A percentile compares a stretch with the other conserved stretches of the same genome.
These are phyloP conservation scores for Ariopsis seemanni DNA, from an alignment of 2,113 vertebrate genomes.

Conservation along the genomic window DNA sequence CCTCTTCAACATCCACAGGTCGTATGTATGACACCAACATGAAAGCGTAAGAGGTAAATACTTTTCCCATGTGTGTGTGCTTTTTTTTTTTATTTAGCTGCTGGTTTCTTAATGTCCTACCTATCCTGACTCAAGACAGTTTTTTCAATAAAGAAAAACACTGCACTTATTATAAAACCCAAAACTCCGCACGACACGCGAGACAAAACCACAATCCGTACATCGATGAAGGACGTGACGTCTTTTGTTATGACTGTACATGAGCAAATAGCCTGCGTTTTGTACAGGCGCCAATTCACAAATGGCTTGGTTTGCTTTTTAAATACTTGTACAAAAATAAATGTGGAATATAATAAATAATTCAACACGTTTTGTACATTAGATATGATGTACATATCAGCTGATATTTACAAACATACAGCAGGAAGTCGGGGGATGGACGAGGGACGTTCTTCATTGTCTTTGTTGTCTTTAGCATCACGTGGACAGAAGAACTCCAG, in stretches of 20 bases:
- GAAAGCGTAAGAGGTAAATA: neutral
- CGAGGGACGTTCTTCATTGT: constrained; percentile 34
- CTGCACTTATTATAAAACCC: neutral
- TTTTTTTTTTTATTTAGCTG: neutral
- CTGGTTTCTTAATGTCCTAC: neutral
- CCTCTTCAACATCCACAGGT: neutral
- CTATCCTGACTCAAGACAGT: neutral
- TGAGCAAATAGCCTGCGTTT: neutral
- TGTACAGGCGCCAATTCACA: constrained; percentile 19
- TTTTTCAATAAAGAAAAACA: neutral
- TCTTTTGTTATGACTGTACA: neutral
- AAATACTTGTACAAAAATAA: constrained; percentile 69
- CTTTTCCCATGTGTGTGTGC: neutral
- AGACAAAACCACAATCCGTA: neutral
- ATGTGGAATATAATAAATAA: constrained; percentile 73
- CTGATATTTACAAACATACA: constrained; percentile 68
- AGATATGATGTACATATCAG: constrained; percentile 59
- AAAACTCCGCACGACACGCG: neutral
- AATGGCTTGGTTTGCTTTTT: constrained; percentile 36
- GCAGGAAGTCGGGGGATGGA: constrained; percentile 40
- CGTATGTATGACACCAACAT: neutral
- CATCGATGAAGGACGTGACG: neutral
- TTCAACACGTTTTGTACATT: constrained; percentile 67
- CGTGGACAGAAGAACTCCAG: constrained; percentile 10
- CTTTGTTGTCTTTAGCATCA: constrained; percentile 62